Evolutionary conservation across 2,797 vertebrate genomes (phyloP).

Genomic region (Acrossocheilus fasciatus): DNA sequence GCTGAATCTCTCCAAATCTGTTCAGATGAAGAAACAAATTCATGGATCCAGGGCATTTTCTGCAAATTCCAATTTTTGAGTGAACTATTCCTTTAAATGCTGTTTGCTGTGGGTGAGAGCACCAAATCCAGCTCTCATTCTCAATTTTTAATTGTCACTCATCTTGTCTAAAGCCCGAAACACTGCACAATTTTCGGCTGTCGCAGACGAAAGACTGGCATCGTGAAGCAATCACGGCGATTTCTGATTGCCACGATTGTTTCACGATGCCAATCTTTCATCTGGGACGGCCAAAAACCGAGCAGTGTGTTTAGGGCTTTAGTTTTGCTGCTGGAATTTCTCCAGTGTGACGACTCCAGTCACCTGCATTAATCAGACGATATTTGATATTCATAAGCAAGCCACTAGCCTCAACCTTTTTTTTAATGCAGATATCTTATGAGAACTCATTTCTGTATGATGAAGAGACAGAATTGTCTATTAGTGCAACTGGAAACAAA

Average conservation of each 20-base stretch:
- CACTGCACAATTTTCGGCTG: too few species aligned
- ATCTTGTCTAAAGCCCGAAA: not conserved
- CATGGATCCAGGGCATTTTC: not conserved
- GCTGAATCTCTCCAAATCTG: not conserved
- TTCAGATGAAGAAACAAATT: not conserved
- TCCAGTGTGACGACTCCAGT: not conserved
- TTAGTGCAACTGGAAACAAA: slow-evolving; percentile 30
- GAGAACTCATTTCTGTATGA: slow-evolving; percentile 25
- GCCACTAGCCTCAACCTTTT: slow-evolving; percentile 16
- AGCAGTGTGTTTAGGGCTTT: too few species aligned
- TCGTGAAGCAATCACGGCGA: too few species aligned
- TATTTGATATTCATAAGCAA: slow-evolving; percentile 16
- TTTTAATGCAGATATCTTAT: slow-evolving; percentile 20
- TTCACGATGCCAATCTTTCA: too few species aligned
- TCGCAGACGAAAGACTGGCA: too few species aligned
- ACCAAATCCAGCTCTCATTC: not conserved
- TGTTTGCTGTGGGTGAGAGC: not conserved
- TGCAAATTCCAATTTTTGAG: not conserved
- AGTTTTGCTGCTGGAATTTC: not conserved
- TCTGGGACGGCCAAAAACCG: too few species aligned
- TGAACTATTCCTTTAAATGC: not conserved
- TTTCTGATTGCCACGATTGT: too few species aligned
- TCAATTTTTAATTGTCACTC: not conserved
- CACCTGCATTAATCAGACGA: slow-evolving; percentile 4
- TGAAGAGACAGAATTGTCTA: slow-evolving; percentile 26